Base-by-base conservation (phyloP, 2,888 invertebrate species). In the Notocelia uddmanniana region DNA sequence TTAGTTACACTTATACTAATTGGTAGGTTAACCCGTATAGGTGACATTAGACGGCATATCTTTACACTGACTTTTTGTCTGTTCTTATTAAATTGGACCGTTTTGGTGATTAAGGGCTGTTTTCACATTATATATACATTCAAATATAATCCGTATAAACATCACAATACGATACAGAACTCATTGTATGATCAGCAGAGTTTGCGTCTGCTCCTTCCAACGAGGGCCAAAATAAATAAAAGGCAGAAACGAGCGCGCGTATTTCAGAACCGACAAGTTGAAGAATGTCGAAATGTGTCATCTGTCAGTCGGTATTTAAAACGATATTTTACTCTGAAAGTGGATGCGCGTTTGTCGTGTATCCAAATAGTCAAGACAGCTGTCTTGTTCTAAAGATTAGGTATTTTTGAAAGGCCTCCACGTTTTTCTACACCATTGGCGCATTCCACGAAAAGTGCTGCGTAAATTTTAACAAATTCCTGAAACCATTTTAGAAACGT, bases 271-370 rank as follows among this genome's bases (percentile, higher is more conserved):
- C 86, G 91, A 92, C 92, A 92, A 92, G 92, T 92, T 92, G 91
- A 93, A 90, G 92, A 92, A 93, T 93, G 92, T 92, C 89, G 90
- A 93, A 92, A 93, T 91, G 93, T 93, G 93, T 93, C 93, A 92
- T 90, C 93, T 93, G 93, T 93, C 93, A 93, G 87, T 92, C 84
- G 93, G 90, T 87, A 89, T 93, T 93, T 93, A 93, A 89, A 91
- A 86, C 92, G 89, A 93, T 93, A 92, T 92, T 92, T 93, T 93
- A 91, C 90, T 91, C 86, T 86, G 86, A 83, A 90, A 88, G 88
- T 86, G 88, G 85, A 83, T 81, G 83, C 82, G 80, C 83, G 83
- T 84, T 84, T 80, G 86, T 86, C 86, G 84, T 86, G 86, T 88
- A 87, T 90, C 89, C 86, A 89, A 90, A 91, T 90, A 90, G 89